Evolutionary conservation across 2,113 vertebrate genomes (phyloP), one percentile per base, ranked within the genome.

Genomic region (Labeo rohita): DNA sequence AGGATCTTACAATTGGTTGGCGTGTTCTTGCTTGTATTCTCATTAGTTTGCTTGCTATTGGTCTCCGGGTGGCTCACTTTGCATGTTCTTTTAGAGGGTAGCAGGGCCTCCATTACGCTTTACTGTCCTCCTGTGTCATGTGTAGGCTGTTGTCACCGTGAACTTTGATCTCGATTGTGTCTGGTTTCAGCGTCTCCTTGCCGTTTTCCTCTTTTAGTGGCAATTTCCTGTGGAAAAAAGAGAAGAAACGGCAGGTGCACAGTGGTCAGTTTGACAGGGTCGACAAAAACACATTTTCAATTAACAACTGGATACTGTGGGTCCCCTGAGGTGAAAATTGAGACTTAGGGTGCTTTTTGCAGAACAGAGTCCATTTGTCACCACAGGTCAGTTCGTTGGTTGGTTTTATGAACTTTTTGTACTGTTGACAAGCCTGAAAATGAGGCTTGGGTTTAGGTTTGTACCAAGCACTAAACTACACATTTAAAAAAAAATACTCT

Each of bases 141-240:
- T 97, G 98, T 90, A 97, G 94, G 95, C 96, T 97, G 95, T 93
- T 94, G 90, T 99, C 97, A 85, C 96, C 95, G 91, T 97, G 95
- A 93, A 98, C 96, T 95, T 98, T 98, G 92, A 98, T 98, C 95
- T 99, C 98, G 92, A 98, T 97, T 81, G 95, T 96, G 95, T 99
- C 97, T 84, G 97, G 95, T 93, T 95, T 99, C 94, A 99, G 94
- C 89, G 94, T 96, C 94, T 99, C 98, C 95, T 98, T 99, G 72
- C 97, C 98, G 88, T 98, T 98, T 94, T 99, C 98, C 89, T 99
- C 98, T 95, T 99, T 99, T 93, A 98, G 95, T 88, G 98, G 98
- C 85, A 99, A 92, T 93, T 99, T 99, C 96, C 98, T 99, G 93
- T 11, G 65, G 8, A 61, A 61, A 89, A 43, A 15, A 89, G 74